Percentiles rank a stretch among this genome's conserved stretches.
Conservation (phyloP, 2,113 vertebrate genomes). For the Saccopteryx bilineata region DNA sequence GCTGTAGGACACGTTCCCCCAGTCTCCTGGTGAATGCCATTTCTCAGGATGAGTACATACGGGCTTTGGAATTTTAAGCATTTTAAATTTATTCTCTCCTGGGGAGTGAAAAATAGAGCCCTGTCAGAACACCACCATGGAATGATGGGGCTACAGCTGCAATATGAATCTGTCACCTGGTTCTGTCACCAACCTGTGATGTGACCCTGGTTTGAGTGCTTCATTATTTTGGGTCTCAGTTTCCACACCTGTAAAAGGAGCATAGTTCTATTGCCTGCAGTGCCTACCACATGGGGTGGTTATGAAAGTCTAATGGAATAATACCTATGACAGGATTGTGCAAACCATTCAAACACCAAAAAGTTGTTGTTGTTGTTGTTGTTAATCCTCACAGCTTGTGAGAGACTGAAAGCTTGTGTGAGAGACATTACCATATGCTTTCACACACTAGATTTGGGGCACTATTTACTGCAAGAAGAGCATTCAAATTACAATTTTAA, state of each 20-base stretch:
- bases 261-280: not conserved
- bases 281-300: no score
- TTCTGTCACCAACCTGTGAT: fast-evolving
- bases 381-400: constrained; percentile 47
- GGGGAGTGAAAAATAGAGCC: not conserved
- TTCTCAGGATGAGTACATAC: not conserved
- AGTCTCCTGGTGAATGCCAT: not conserved
- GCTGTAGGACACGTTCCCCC: not conserved
- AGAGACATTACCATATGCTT: constrained; percentile 67
- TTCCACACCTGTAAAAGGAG: not conserved
- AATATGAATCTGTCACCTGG: not conserved
- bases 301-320: not conserved
- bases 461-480: constrained; percentile 31
- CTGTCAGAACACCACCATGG: not conserved
- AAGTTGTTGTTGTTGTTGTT: constrained; percentile 62
- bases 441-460: not conserved
- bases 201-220: not conserved
- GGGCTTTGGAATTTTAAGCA: not conserved
- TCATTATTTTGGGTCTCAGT: not conserved
- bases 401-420: constrained; percentile 53
- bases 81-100: not conserved
- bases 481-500: constrained; percentile 67
- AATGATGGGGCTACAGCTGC: not conserved
- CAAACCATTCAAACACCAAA: constrained; percentile 2
- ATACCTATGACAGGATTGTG: not conserved